Base-by-base conservation (phyloP, 2,888 invertebrate genomes). In the Choreutis nemorana region DNA sequence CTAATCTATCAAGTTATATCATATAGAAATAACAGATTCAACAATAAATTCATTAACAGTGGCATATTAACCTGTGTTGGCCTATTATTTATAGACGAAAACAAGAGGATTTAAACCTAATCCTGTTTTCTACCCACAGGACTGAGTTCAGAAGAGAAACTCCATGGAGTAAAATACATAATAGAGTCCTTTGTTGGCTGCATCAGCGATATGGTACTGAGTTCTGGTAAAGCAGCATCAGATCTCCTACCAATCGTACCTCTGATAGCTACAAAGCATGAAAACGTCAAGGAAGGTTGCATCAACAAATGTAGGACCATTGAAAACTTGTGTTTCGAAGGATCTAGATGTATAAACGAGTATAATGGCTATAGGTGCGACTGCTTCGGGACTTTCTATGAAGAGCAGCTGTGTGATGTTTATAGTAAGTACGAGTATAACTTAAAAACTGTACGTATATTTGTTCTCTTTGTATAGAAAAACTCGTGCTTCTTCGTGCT, bases 121-220 rank as follows among this genome's bases (percentile, higher is more conserved):
- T 28, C 11, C 25, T 18, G 9, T 26, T 15, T 3, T 23, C 4
- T 20, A 16, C 3, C 32, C 55, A 22, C 52, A 90, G 91, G 91
- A 50, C 75, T 94, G 39, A 93, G 93, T 50, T 91, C 92, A 1
- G 92, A 92, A 66, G 93, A 94, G 62, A 87, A 89, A 57, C 81
- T 92, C 14, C 90, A 94, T 56, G 93, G 93, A 31, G 91, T 94
- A 1, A 93, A 93, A 70, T 94, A 94, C 60, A 92, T 94, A 35
- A 94, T 94, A 45, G 93, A 93, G 71, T 93, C 93, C 4, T 94
- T 94, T 60, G 92, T 94, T 14, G 94, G 94, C 2, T 95, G 94
- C 55, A 91, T 95, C 44, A 87, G 90, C 48, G 90, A 94, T 49
- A 89, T 95, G 70, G 87, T 90, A 4, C 71, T 94, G 14, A 90